These are phyloP conservation scores for Semaprochilodus insignis DNA, from an alignment of 2,797 vertebrate species.

Conservation along the genomic window DNA sequence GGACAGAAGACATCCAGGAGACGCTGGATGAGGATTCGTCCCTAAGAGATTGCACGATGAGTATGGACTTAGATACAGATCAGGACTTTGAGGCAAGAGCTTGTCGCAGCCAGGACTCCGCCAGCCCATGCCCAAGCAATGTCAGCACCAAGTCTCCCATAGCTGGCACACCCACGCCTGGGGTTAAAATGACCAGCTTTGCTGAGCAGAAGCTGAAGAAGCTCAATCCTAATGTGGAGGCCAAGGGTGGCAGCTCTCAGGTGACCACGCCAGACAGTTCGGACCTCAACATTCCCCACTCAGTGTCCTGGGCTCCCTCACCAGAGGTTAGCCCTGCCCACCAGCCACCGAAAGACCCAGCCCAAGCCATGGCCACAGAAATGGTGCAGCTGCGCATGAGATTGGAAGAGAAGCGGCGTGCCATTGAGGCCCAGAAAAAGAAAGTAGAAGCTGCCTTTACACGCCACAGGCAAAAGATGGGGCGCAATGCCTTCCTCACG, in stretches of 20 bases:
- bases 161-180: constrained; percentile 85
- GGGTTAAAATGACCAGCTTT: constrained; percentile 94
- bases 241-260: constrained; percentile 86
- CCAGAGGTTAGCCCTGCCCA: constrained; percentile 85
- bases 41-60: constrained; percentile 92
- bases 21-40: constrained; percentile 97
- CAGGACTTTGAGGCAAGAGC: constrained; percentile 79
- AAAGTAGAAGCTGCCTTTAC: constrained; percentile 97
- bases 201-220: constrained; percentile 96
- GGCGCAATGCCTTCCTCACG: constrained; percentile 93
- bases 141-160: constrained; percentile 83
- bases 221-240: constrained; percentile 82
- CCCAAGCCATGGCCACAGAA: constrained; percentile 94
- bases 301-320: constrained; percentile 91
- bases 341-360: constrained; percentile 85
- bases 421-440: constrained; percentile 98
- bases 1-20: constrained; percentile 93
- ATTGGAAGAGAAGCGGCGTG: constrained; percentile 95
- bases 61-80: constrained; percentile 94
- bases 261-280: constrained; percentile 95
- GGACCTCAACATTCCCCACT: constrained; percentile 88
- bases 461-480: constrained; percentile 93
- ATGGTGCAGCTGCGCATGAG: constrained; percentile 96
- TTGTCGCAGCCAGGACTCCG: constrained; percentile 76
- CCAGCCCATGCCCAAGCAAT: constrained; percentile 89